phyloP scores from a whole-genome alignment of 53 echinoderm and acorn worm species.

The Stichopus horrens region DNA sequence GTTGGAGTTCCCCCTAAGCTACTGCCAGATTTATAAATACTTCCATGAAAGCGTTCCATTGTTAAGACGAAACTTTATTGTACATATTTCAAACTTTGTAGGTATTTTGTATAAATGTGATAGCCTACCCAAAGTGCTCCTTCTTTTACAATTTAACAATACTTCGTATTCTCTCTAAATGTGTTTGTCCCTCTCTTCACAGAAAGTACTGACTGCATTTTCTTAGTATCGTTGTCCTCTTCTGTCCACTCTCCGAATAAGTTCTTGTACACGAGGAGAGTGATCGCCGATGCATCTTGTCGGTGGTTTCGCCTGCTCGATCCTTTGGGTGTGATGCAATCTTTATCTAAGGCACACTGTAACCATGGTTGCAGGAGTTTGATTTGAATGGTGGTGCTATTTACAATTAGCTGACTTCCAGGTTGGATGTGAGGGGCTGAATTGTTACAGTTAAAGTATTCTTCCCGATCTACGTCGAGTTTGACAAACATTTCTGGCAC shows the following conservation, averaged over 20 bases:
- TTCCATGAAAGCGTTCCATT: no score
- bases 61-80: no score
- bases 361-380: constrained; percentile 37
- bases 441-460: constrained; percentile 4
- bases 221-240: constrained; percentile 20
- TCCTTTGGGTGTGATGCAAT: constrained; percentile 8
- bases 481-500: constrained; percentile 30
- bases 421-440: constrained; percentile 40
- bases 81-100: no score
- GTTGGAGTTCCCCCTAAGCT: no score
- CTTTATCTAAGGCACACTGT: constrained; percentile 13
- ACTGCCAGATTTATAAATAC: no score
- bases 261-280: constrained; percentile 10
- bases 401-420: constrained; percentile 40
- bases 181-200: not conserved
- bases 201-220: not conserved
- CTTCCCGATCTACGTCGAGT: constrained; percentile 10
- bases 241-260: constrained; percentile 4
- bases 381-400: constrained; percentile 42
- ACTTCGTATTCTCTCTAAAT: not conserved
- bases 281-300: constrained; percentile 17
- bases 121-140: no score
- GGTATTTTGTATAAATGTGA: no score
- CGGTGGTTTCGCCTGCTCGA: constrained; percentile 16
- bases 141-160: not conserved